Evolutionary conservation across 2,888 invertebrate species (phyloP), one percentile per base, ranked within the genome.

Genomic region (Chrysolina americana): DNA sequence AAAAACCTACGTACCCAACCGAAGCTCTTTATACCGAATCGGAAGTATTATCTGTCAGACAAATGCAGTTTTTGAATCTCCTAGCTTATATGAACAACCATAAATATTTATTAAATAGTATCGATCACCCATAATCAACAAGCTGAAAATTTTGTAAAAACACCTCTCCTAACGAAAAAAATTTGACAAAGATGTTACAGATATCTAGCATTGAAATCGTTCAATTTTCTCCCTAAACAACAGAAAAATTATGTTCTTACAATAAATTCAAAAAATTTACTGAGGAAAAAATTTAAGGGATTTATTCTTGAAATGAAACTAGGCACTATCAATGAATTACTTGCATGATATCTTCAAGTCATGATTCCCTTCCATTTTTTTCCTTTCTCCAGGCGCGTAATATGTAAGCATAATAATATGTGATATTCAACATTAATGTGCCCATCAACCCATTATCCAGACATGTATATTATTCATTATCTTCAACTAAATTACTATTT

Each of bases 191-290:
- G 28, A 28, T 28, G 28, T 28, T 28, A 63, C 36, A 63, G 63
- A 28, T 63, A 63, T 63, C 28, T 15, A 36, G 63, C 59, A 59
- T 19, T 59, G 59, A 59, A 59, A 28, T 59, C 59, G 28, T 59
- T 59, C 59, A 63, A 63, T 63, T 63, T 63, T 36, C 36, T 36
- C 11, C 36, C 36, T 19, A 36, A 36, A 63, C 4, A 36, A 63
- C 36, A 63, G 6, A 63, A 63, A 36, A 63, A 63, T 63, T 36
- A 63, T 19, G 15, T 63, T 63, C 11, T 63, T 15, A 63, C 63
- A 11, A 63, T 36, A 36, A 63, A 63, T 63, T 63, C 63, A 15
- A 36, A 36, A 63, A 63, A 28, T 21, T 63, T 17, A 36, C 36
- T 36, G 10, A 63, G 36, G 63, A 63, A 63, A 63, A 63, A 63